A percentile compares a stretch with the other conserved stretches of the same genome.
Evolutionary conservation across 2,797 vertebrate species (phyloP).

Genomic region (Potorous gilbertii): DNA sequence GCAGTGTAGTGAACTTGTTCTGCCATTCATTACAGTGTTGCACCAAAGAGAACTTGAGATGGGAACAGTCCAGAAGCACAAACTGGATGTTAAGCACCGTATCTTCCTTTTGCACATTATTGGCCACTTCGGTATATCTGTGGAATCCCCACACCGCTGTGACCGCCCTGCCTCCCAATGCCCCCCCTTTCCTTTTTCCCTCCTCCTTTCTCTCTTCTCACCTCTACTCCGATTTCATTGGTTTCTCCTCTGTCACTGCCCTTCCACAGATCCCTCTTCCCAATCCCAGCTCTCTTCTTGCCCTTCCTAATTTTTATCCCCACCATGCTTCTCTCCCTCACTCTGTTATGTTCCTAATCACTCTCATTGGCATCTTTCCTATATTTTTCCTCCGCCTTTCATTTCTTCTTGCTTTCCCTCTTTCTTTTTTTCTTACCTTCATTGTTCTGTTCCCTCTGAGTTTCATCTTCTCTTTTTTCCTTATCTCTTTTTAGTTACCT

Average conservation of each 20-base stretch:
- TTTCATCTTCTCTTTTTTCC: background rate
- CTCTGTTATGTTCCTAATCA: background rate
- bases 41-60: conserved; percentile 90
- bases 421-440: background rate
- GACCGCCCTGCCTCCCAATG: background rate
- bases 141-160: background rate
- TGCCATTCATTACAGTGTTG: conserved; percentile 94
- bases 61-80: conserved; percentile 91
- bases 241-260: background rate
- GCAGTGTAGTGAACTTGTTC: conserved; percentile 91
- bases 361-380: background rate
- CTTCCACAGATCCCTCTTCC: background rate
- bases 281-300: background rate
- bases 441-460: background rate
- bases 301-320: background rate
- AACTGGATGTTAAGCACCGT: conserved; percentile 89
- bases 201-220: background rate
- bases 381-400: background rate
- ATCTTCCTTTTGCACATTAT: conserved; percentile 92
- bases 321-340: background rate
- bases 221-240: background rate
- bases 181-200: background rate
- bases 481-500: background rate
- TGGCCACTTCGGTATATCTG: conserved; percentile 92
- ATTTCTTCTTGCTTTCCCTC: background rate